phyloP scores from a whole-genome alignment of 1,140 invertebrate genomes.

The Gryllus bimaculatus region DNA sequence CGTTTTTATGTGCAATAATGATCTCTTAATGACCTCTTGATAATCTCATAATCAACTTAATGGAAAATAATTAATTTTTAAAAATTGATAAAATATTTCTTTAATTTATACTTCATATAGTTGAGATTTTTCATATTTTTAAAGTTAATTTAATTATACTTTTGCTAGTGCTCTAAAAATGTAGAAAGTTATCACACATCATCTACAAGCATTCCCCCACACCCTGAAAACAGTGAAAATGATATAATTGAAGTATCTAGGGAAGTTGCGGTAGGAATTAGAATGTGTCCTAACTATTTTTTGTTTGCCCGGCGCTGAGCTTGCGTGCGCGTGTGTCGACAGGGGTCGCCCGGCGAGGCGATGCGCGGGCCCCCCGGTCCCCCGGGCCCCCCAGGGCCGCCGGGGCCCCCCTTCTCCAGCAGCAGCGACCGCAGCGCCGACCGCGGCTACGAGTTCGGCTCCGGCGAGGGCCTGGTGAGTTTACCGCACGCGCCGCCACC shows the following conservation, averaged over 20 bases:
- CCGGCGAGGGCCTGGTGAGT: constrained; percentile 45
- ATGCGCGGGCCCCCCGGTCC: constrained; percentile 20
- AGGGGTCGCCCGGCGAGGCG: constrained; percentile 19
- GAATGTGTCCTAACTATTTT: too few relatives aligned
- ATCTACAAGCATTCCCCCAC: background rate
- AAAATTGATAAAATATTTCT: too few relatives aligned
- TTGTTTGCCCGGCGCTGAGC: too few relatives aligned
- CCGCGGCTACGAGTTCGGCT: constrained; percentile 7
- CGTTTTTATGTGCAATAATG: too few relatives aligned
- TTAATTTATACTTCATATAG: too few relatives aligned
- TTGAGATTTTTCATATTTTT: too few relatives aligned
- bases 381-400: constrained; percentile 16
- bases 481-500: constrained; percentile 55
- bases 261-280: too few relatives aligned
- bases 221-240: background rate
- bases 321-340: background rate
- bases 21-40: too few relatives aligned
- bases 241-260: too few relatives aligned
- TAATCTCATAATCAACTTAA: too few relatives aligned
- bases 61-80: too few relatives aligned
- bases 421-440: background rate
- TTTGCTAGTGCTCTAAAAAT: background rate
- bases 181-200: background rate
- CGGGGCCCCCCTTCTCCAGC: constrained; percentile 7
- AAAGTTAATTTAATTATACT: background rate